phyloP scores from a whole-genome alignment of 2,888 invertebrate genomes.

The Stegophylla sp. region DNA sequence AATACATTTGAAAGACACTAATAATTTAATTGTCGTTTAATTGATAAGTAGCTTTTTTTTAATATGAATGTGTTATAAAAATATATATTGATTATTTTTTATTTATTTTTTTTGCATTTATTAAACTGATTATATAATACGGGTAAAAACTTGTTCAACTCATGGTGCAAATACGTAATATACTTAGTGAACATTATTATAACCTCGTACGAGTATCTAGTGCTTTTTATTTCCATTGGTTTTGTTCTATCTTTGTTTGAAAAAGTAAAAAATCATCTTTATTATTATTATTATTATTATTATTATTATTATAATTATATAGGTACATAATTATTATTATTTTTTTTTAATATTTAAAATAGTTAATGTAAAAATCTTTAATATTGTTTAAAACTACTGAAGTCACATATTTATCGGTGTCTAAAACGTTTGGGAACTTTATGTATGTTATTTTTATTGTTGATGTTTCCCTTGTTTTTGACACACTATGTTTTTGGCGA shows the following conservation, averaged over 20 bases:
- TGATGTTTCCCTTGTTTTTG: constrained; percentile 28
- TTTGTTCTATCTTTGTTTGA: constrained; percentile 19
- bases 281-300: constrained; percentile 37
- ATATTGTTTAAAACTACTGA: constrained; percentile 22
- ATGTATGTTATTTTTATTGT: constrained; percentile 27
- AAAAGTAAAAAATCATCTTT: constrained; percentile 23
- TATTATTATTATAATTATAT: neutral
- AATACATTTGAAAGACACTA: constrained; percentile 42
- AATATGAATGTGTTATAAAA: constrained; percentile 21
- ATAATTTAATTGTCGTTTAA: constrained; percentile 35
- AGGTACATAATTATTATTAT: constrained; percentile 31
- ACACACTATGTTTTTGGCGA: constrained; percentile 29
- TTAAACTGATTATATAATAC: constrained; percentile 38
- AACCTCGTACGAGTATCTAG: constrained; percentile 46
- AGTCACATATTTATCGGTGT: constrained; percentile 9
- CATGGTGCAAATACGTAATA: constrained; percentile 52
- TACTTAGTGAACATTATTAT: constrained; percentile 46
- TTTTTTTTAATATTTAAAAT: constrained; percentile 40
- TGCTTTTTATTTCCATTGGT: constrained; percentile 43
- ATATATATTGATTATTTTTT: no score
- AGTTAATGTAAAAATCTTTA: constrained; percentile 28
- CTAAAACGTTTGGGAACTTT: constrained; percentile 20
- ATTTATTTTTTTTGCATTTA: constrained; percentile 40
- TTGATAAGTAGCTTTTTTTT: constrained; percentile 36
- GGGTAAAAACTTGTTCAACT: constrained; percentile 56